Evolutionary conservation across 2,797 vertebrate species (phyloP), one percentile per base, ranked within the genome.

Genomic region (Diglossa cyanea): DNA sequence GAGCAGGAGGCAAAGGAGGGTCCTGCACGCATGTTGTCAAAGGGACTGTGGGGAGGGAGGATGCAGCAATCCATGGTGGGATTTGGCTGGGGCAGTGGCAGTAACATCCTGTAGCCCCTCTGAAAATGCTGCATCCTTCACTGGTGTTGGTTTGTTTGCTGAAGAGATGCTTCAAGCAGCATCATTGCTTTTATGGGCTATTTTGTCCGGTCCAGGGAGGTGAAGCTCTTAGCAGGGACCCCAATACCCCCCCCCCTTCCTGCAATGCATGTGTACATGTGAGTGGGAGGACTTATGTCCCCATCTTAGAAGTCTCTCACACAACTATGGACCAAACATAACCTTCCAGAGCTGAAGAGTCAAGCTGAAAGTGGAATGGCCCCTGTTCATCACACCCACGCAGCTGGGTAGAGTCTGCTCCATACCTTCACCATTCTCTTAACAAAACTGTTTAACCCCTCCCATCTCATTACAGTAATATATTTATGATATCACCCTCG

Each of bases 391-490:
- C 79, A 83, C 89, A 86, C 94, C 94, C 96, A 91, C 60, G 5
- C 73, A 75, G n/a, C 35, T 90, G 94, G 66, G 87, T 86, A 66
- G 89, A 96, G 54, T 55, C 75, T 75, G 70, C 93, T 94, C 79
- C 51, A 14, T 62, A 60, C 55, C 66, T 86, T 72, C 66, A 44
- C 68, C 47, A 3, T 79, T 62, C 71, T 88, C 42, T 51, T 93
- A 80, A 81, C 35, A 72, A 58, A 77, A 60, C 53, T 39, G 50
- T 68, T 92, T 88, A 94, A 94, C 89, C 55, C 94, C 91, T 96
- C 96, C 95, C 93, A 94, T 75, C 87, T 96, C 91, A 94, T 96
- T 96, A 93, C 72, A 95, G 89, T 88, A 94, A 78, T 94, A 45
- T 81, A 91, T 93, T 96, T 94, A 93, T 95, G 88, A 94, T 95